phyloP scores from a whole-genome alignment of 1,140 invertebrate genomes.

The Thaumatotibia leucotreta region DNA sequence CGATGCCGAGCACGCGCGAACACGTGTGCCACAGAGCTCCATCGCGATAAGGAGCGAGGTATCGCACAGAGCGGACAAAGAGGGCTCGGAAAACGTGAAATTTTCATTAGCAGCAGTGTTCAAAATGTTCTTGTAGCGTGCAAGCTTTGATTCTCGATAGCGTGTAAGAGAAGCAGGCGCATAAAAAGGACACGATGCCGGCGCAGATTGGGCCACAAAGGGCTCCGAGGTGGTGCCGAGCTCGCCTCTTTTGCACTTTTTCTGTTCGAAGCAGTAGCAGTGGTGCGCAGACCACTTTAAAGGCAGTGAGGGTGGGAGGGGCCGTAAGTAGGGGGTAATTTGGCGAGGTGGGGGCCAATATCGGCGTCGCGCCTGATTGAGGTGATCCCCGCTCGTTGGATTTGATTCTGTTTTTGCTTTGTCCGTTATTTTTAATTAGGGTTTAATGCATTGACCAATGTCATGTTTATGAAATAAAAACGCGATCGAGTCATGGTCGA shows the following conservation, averaged over 20 bases:
- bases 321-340: slow-evolving; percentile 73
- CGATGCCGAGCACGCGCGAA: slow-evolving; percentile 55
- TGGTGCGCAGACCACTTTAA: slow-evolving; percentile 72
- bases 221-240: slow-evolving; percentile 68
- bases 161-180: slow-evolving; percentile 66
- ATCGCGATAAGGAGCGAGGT: slow-evolving; percentile 62
- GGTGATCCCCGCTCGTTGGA: slow-evolving; percentile 64
- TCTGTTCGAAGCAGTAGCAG: slow-evolving; percentile 70
- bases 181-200: slow-evolving; percentile 71
- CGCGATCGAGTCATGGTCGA: background rate
- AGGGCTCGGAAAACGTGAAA: slow-evolving; percentile 60
- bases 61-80: slow-evolving; percentile 55
- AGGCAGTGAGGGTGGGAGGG: slow-evolving; percentile 64
- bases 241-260: slow-evolving; percentile 70
- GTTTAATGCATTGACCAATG: slow-evolving; percentile 19
- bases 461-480: background rate
- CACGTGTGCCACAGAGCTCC: slow-evolving; percentile 25
- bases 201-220: slow-evolving; percentile 73
- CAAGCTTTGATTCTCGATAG: slow-evolving; percentile 71
- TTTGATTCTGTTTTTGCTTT: slow-evolving; percentile 56
- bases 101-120: slow-evolving; percentile 71
- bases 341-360: slow-evolving; percentile 70
- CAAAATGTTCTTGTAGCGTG: slow-evolving; percentile 57
- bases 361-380: slow-evolving; percentile 71
- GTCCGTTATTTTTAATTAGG: slow-evolving; percentile 42